Conservation (phyloP, 2,888 invertebrate genomes). For the Lepidochitona cinerea region DNA sequence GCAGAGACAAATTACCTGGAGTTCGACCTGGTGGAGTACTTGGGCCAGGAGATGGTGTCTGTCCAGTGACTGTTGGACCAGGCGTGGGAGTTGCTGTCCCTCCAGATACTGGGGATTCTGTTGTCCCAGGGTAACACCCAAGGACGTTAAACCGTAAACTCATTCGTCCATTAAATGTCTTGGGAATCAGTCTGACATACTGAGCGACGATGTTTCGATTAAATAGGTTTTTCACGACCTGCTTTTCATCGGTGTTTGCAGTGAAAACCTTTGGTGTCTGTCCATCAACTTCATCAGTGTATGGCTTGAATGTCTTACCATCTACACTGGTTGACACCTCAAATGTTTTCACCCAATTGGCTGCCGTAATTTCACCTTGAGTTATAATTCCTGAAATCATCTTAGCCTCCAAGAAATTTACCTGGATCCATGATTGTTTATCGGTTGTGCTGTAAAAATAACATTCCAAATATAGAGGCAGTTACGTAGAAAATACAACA, state of each 20-base stretch:
- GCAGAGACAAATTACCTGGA: too few relatives aligned
- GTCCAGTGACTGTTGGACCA: too few relatives aligned
- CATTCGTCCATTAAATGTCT: conserved; percentile 43
- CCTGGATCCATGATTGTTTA: conserved; percentile 25
- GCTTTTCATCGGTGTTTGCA: conserved; percentile 32
- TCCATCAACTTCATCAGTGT: conserved; percentile 12
- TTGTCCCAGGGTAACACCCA: conserved; percentile 27
- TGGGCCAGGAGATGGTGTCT: too few relatives aligned
- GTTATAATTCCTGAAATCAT: not conserved
- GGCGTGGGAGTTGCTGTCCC: conserved; percentile 28
- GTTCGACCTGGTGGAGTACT: too few relatives aligned
- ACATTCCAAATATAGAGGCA: too few relatives aligned
- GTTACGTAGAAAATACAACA: too few relatives aligned
- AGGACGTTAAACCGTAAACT: conserved; percentile 49
- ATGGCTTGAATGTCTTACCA: conserved; percentile 26
- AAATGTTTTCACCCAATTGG: conserved; percentile 36
- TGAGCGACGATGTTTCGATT: conserved; percentile 44
- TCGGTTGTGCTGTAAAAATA: conserved; percentile 28
- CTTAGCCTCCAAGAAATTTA: not conserved
- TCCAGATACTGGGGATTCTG: not conserved
- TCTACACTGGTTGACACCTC: conserved; percentile 31
- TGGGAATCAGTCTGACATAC: conserved; percentile 47
- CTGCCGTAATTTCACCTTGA: not conserved
- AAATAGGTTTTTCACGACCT: conserved; percentile 32
- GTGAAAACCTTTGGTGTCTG: conserved; percentile 20